A percentile compares a stretch with the other conserved stretches of the same genome.
These are phyloP conservation scores for Pitangus sulphuratus DNA, from an alignment of 2,797 vertebrate species.

Conservation along the genomic window DNA sequence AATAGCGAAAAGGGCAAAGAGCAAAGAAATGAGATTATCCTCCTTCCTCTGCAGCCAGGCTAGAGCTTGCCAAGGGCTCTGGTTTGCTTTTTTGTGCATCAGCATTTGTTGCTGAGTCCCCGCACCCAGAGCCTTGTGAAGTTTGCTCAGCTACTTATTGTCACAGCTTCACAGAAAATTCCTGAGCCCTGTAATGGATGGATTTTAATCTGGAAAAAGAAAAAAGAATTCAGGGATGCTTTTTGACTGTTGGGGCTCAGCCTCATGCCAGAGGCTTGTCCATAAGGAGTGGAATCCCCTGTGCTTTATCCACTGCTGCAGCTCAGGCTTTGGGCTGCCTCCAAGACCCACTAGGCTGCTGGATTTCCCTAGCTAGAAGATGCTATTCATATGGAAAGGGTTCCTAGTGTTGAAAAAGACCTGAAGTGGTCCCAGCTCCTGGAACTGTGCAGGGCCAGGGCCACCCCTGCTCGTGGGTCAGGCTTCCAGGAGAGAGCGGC, in stretches of 20 bases:
- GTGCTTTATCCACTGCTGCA: neutral
- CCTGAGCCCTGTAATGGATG: neutral
- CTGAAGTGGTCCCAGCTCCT: neutral
- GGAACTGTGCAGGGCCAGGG: fast-evolving
- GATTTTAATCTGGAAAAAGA: neutral
- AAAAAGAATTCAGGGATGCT: neutral
- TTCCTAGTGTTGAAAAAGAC: neutral
- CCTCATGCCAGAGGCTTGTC: neutral
- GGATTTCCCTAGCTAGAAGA: neutral
- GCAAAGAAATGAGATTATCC: slow-evolving; percentile 36
- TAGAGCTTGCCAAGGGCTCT: neutral
- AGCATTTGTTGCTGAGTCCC: neutral
- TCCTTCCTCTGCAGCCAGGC: neutral
- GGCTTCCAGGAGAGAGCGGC: neutral
- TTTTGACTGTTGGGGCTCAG: neutral
- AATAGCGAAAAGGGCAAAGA: slow-evolving; percentile 31
- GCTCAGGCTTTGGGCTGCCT: neutral
- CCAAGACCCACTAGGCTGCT: neutral
- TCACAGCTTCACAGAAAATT: neutral
- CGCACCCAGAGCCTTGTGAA: neutral
- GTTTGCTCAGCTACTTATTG: neutral
- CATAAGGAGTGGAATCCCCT: neutral
- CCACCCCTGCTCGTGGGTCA: neutral
- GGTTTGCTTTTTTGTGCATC: neutral
- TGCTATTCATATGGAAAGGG: neutral